Base-by-base conservation (phyloP, 2,113 vertebrate species). In the Scomber japonicus region DNA sequence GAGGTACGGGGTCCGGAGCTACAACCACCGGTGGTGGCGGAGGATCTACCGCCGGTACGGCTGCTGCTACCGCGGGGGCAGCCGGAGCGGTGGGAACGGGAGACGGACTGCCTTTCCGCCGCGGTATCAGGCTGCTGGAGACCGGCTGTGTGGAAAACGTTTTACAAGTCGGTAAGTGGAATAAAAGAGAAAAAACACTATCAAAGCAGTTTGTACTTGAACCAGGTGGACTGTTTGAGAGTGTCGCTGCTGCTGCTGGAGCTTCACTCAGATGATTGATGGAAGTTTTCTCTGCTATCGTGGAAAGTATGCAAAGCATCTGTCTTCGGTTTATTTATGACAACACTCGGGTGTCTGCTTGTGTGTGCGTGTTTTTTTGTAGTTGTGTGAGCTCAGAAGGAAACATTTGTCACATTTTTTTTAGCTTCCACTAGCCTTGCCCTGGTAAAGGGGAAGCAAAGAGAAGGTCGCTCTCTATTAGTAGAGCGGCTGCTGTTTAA, bases 81-180 rank as follows among this genome's bases (percentile, higher is more conserved):
- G 77, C 83, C 62, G 94, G 94, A 88, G 80, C 93, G 35, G 82
- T 88, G 87, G 91, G 76, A 70, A 69, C 94, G 45, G 94, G 96
- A 63, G 97, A 97, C 82, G 97, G 96, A 78, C 96, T 99, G 66
- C 97, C 97, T 80, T 98, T 99, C 89, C 97, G 97, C 85, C 95
- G 97, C 75, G 97, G 97, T 62, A 97, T 98, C 92, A 95, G 96
- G 90, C 96, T 98, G 88, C 96, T 99, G 82, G 97, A 99, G 93
- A 97, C 95, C 81, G 97, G 97, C 89, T 97, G 97, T 81, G 97
- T 99, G 95, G 97, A 98, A 89, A 99, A 97, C 93, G 97, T 98
- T 84, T 96, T 98, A 90, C 97, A 99, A 99, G 97, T 99, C 93
- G 97, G 97, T 99, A 95, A 97, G 97, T 98, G 87, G 76, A 60